Evolutionary conservation across 2,888 invertebrate species (phyloP).

Genomic region (Lacanobia oleracea): DNA sequence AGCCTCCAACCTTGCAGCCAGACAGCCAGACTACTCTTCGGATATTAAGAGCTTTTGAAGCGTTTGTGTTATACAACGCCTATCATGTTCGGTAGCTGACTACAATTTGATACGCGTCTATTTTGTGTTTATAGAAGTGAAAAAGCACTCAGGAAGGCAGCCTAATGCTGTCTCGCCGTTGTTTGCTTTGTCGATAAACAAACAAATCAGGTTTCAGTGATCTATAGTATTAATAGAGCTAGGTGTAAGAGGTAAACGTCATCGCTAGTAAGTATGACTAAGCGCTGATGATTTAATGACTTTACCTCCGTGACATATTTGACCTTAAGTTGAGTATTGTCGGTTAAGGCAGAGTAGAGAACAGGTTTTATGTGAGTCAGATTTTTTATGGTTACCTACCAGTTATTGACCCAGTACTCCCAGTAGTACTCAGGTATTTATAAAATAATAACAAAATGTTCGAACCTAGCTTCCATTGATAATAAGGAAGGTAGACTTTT

Average conservation of each 20-base stretch:
- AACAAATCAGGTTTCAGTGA: constrained; percentile 72
- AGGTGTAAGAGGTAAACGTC: constrained; percentile 37
- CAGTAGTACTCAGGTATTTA: neutral
- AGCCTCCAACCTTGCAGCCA: constrained; percentile 4
- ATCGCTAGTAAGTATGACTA: constrained; percentile 48
- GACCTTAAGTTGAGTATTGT: constrained; percentile 40
- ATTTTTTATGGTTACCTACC: neutral
- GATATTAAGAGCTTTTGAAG: constrained; percentile 11
- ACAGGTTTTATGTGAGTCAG: constrained; percentile 9
- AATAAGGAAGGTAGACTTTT: too few species aligned
- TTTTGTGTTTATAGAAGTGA: constrained; percentile 70
- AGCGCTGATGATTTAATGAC: constrained; percentile 49
- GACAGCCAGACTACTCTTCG: neutral
- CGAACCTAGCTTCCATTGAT: neutral
- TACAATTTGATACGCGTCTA: constrained; percentile 68
- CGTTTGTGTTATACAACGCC: constrained; percentile 7
- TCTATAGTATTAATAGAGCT: constrained; percentile 41
- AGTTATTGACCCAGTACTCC: neutral
- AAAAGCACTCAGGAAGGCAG: constrained; percentile 69
- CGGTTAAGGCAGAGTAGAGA: constrained; percentile 10
- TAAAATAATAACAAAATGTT: neutral
- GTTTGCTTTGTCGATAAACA: constrained; percentile 64
- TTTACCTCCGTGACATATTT: constrained; percentile 40
- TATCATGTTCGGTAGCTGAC: constrained; percentile 28
- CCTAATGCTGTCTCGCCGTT: constrained; percentile 53